These are phyloP conservation scores for Ciconia boyciana DNA, from an alignment of 2,113 vertebrate species.

Conservation along the genomic window DNA sequence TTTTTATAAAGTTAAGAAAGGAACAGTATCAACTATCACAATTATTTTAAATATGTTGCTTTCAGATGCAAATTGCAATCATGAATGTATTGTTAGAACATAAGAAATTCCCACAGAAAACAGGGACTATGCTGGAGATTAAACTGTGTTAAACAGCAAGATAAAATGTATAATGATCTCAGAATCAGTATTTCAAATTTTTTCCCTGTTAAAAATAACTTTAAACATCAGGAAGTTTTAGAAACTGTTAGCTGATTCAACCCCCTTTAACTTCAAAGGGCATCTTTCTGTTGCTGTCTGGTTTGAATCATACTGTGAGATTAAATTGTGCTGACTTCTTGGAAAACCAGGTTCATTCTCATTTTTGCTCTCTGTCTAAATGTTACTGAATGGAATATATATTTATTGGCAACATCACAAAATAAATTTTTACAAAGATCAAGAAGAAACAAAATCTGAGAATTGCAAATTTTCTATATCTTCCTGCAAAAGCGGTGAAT, in stretches of 20 bases:
- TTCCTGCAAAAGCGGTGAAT: neutral
- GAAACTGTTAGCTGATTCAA: neutral
- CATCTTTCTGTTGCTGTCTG: neutral
- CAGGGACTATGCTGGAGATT: neutral
- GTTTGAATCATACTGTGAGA: neutral
- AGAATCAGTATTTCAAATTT: neutral
- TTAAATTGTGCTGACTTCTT: neutral
- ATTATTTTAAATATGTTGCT: neutral
- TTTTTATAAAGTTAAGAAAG: neutral
- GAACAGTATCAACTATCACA: neutral
- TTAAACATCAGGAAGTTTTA: neutral
- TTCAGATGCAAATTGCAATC: neutral
- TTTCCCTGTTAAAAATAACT: neutral
- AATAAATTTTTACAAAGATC: neutral
- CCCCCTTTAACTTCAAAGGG: neutral
- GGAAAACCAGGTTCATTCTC: neutral
- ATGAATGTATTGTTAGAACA: neutral
- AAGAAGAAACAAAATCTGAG: neutral
- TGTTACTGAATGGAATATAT: neutral
- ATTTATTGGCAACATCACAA: neutral
- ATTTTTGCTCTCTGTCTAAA: neutral
- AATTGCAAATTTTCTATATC: neutral
- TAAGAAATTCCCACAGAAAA: neutral
- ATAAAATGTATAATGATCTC: neutral
- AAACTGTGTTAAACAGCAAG: neutral